Evolutionary conservation across 2,888 invertebrate genomes (phyloP), one percentile per base, ranked within the genome.

Genomic region (Formica aserva): DNA sequence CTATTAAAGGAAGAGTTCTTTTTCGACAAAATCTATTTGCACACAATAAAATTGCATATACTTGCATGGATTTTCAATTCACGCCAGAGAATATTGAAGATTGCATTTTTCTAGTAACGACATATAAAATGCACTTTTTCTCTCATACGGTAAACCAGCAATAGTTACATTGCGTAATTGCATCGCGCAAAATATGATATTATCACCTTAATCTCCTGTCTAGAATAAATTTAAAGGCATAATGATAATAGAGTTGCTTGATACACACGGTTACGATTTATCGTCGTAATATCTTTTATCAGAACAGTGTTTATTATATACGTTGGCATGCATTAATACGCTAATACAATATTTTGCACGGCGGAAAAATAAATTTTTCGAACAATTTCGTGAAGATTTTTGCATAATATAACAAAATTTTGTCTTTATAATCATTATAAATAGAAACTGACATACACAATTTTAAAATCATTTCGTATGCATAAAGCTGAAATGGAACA

Each of bases 261-360:
- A 66, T 57, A 77, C 18, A 48, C 48, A 48, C 13, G n/a, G n/a
- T 76, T 76, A 38, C 26, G 52, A 1, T n/a, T 55, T 77, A 9
- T 38, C n/a, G 15, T n/a, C 11, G 41, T 55, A 41, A 77, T 67
- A 69, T 57, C 29, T n/a, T 69, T 77, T 69, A 77, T 69, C 71
- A 69, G 45, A 71, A 52, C 11, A 18, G 38, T 29, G 6, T 76
- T 35, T 11, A 8, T 52, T 35, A 22, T 35, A 75, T 35, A 35
- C 15, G 29, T 1, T 63, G 26, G 32, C n/a, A 13, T 8, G 18
- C 48, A 55, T 77, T 67, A 69, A 38, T 67, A 29, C 41, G n/a
- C 11, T 41, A n/a, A 69, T 38, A n/a, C 48, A 18, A 48, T 35
- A 26, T 65, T 48, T 76, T 52, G 32, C 45, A 22, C 29, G n/a